phyloP scores from a whole-genome alignment of 2,888 invertebrate species.

The Mythimna loreyi region DNA sequence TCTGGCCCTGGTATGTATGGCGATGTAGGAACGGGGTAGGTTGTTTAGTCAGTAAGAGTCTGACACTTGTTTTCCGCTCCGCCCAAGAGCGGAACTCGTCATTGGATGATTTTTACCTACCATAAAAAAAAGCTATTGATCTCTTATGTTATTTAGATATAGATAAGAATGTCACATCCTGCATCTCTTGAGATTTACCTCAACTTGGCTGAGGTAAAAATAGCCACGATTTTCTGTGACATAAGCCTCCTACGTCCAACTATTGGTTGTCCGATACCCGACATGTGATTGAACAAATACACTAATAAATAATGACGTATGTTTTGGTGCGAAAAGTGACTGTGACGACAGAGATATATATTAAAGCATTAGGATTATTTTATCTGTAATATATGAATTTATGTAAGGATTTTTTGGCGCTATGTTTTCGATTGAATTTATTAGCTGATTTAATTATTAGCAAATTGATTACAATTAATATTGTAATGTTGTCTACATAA shows the following conservation, averaged over 20 bases:
- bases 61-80: too few relatives aligned
- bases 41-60: too few relatives aligned
- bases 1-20: too few relatives aligned
- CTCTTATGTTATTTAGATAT: constrained; percentile 30
- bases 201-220: constrained; percentile 30
- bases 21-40: too few relatives aligned
- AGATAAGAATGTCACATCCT: constrained; percentile 29
- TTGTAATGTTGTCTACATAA: too few relatives aligned
- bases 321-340: constrained; percentile 7
- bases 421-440: too few relatives aligned
- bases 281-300: constrained; percentile 20
- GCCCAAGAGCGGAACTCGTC: too few relatives aligned
- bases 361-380: not conserved
- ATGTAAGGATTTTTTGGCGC: not conserved
- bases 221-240: constrained; percentile 29
- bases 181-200: constrained; percentile 31
- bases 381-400: not conserved
- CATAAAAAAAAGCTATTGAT: too few relatives aligned
- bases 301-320: constrained; percentile 20
- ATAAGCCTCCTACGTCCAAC: constrained; percentile 16
- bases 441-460: too few relatives aligned
- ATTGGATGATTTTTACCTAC: too few relatives aligned
- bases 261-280: constrained; percentile 2
- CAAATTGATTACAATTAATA: too few relatives aligned
- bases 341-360: not conserved